A percentile compares a stretch with the other conserved stretches of the same genome.
Conservation (phyloP, 2,113 vertebrate species). For the Pterophyllum scalare region DNA sequence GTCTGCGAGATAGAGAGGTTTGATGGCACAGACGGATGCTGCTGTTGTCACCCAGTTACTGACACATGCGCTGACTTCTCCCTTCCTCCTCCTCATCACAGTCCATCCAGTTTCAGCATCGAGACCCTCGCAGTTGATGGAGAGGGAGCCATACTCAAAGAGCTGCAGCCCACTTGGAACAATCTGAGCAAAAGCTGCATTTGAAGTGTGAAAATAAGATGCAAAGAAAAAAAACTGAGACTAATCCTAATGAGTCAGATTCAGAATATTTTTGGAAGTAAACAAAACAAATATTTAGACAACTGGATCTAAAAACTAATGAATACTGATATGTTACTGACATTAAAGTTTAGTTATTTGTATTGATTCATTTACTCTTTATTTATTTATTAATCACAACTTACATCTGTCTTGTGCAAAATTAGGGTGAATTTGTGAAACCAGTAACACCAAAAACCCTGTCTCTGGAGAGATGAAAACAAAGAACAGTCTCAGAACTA, state of each 20-base stretch:
- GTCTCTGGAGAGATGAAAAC: background rate
- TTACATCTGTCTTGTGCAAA: background rate
- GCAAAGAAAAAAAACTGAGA: background rate
- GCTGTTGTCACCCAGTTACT: background rate
- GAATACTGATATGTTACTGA: background rate
- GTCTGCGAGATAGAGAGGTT: background rate
- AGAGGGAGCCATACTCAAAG: slow-evolving; percentile 9
- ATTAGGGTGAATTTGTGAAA: background rate
- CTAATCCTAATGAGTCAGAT: background rate
- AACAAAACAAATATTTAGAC: background rate
- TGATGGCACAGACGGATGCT: accelerated
- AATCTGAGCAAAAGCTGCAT: background rate
- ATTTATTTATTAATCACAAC: background rate
- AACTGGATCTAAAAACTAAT: background rate
- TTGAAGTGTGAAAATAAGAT: background rate
- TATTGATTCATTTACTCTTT: accelerated
- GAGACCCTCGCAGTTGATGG: background rate
- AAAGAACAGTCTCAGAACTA: background rate
- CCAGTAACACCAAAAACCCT: background rate
- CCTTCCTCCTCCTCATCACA: background rate
- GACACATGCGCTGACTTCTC: background rate
- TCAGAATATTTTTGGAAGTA: accelerated
- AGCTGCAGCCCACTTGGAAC: slow-evolving; percentile 13
- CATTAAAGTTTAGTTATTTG: no score
- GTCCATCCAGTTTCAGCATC: background rate